These are phyloP conservation scores for Alethe diademata DNA, from an alignment of 2,113 vertebrate species.

Conservation along the genomic window DNA sequence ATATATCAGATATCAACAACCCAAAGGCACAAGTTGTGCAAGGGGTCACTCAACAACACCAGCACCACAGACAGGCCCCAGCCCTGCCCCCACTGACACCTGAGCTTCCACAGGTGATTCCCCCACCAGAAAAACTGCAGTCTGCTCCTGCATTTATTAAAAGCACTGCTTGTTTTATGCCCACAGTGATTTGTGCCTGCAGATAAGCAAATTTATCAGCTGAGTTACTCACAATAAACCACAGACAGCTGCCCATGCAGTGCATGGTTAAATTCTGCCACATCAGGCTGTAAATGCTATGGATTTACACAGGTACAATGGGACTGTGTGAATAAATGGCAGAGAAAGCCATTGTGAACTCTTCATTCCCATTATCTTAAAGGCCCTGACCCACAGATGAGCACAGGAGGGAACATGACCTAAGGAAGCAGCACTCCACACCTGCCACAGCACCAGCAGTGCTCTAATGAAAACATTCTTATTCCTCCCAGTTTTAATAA, in stretches of 20 bases:
- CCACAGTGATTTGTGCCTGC: neutral
- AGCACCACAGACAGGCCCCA: neutral
- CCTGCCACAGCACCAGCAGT: neutral
- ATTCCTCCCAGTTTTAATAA: neutral
- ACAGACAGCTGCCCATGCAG: neutral
- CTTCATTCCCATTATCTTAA: neutral
- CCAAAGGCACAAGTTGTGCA: neutral
- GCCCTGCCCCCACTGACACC: neutral
- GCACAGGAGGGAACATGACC: neutral
- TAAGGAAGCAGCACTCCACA: neutral
- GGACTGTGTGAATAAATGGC: neutral
- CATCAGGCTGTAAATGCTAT: neutral
- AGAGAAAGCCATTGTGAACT: neutral
- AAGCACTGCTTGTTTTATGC: neutral
- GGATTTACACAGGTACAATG: neutral
- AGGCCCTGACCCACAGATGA: neutral
- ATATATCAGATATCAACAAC: accelerated
- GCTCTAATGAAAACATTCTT: neutral
- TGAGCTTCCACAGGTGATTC: neutral
- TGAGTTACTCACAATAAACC: neutral
- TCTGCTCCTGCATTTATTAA: neutral
- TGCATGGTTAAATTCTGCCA: neutral
- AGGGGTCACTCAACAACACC: neutral
- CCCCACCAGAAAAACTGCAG: neutral
- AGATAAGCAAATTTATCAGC: neutral